These are phyloP conservation scores for Scaptomyza montana DNA, from an alignment of 1,140 invertebrate species.

Conservation along the genomic window DNA sequence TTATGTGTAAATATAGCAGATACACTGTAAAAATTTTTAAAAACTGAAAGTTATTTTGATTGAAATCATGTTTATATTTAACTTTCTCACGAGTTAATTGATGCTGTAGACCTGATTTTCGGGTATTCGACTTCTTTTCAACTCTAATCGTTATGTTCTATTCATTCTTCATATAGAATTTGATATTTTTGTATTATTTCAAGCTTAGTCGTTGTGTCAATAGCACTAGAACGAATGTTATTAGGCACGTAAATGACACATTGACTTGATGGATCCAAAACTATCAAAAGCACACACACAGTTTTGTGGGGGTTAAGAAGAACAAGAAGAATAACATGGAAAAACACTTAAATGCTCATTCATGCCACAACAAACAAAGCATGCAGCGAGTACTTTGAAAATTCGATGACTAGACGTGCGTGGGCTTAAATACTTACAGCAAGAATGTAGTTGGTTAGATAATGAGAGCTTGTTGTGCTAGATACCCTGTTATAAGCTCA, in stretches of 20 bases:
- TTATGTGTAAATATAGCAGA: too few relatives aligned
- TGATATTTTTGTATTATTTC: too few relatives aligned
- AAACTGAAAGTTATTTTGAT: too few relatives aligned
- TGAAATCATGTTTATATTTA: too few relatives aligned
- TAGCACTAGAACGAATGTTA: slow-evolving; percentile 8
- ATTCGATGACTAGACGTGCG: slow-evolving; percentile 18
- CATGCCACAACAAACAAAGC: slow-evolving; percentile 37
- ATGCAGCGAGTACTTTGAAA: slow-evolving; percentile 21
- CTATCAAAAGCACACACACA: slow-evolving; percentile 1
- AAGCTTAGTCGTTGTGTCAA: neutral
- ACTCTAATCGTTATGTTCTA: neutral
- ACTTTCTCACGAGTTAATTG: too few relatives aligned
- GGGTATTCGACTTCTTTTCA: too few relatives aligned
- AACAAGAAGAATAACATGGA: slow-evolving; percentile 14
- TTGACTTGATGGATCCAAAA: neutral
- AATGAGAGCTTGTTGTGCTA: too few relatives aligned
- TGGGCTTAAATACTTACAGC: too few relatives aligned
- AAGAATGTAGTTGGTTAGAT: neutral
- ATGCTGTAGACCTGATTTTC: too few relatives aligned
- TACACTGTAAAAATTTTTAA: too few relatives aligned
- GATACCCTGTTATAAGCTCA: neutral
- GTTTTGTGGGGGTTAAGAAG: too few relatives aligned
- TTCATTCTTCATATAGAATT: neutral
- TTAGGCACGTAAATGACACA: neutral
- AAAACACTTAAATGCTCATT: slow-evolving; percentile 59